These are phyloP conservation scores for Heteronetta atricapilla DNA, from an alignment of 2,113 vertebrate species.

Conservation along the genomic window DNA sequence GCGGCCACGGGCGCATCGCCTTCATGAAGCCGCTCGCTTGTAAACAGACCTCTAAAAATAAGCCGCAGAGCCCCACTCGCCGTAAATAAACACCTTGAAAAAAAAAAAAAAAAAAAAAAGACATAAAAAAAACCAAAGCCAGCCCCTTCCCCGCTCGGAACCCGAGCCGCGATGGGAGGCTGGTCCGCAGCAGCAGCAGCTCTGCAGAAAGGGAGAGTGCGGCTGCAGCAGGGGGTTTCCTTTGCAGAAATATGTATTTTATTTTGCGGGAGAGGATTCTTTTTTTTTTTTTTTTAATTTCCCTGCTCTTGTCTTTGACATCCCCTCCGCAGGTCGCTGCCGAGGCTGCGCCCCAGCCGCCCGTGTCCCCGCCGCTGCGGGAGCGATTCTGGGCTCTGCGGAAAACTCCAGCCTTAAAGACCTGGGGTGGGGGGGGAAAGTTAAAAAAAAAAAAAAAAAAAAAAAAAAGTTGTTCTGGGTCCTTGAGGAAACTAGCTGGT, in stretches of 20 bases:
- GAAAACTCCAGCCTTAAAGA: constrained; percentile 54
- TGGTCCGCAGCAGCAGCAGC: neutral
- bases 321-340: neutral
- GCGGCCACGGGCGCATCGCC: neutral
- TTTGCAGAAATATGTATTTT: neutral
- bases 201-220: neutral
- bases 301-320: neutral
- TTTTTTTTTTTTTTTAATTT: too few species aligned
- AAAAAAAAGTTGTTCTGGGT: constrained; percentile 75
- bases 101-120: neutral
- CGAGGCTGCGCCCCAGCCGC: neutral
- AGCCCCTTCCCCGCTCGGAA: neutral
- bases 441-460: neutral
- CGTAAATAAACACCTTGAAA: constrained; percentile 10
- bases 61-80: neutral
- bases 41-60: constrained; percentile 19
- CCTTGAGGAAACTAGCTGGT: constrained; percentile 78
- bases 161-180: neutral
- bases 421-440: too few species aligned
- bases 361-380: neutral
- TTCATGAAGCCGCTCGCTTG: neutral
- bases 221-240: neutral
- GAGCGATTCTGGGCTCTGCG: neutral
- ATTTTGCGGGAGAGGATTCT: neutral
- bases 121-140: constrained; percentile 36